Percentiles rank a stretch among this genome's conserved stretches.
Conservation (phyloP, 2,888 invertebrate genomes). For the Adineta ricciae region DNA sequence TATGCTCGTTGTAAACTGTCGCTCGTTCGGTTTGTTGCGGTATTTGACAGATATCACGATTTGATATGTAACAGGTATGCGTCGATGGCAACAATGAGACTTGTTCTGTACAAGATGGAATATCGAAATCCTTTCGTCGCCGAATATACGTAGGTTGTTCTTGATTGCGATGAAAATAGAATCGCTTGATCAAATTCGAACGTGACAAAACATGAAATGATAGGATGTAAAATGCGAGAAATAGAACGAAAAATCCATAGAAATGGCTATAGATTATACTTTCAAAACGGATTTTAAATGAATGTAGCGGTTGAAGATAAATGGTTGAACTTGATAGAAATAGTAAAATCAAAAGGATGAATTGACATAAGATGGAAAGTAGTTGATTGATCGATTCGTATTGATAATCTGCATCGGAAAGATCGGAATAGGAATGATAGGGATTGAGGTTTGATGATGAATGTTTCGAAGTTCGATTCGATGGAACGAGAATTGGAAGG, state of each 20-base stretch:
- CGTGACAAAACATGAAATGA: background rate
- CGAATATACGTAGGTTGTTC: background rate
- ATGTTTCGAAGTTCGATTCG: background rate
- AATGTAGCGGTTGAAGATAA: background rate
- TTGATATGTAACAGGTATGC: background rate
- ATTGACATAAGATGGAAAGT: background rate
- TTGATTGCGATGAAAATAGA: background rate
- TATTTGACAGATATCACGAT: background rate
- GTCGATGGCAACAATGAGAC: background rate
- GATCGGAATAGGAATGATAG: background rate
- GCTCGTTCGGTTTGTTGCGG: background rate
- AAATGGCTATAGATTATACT: background rate
- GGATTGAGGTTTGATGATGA: background rate
- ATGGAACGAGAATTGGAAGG: background rate
- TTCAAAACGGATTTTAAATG: background rate
- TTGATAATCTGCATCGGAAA: background rate
- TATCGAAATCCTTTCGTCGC: background rate
- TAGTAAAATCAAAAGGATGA: background rate
- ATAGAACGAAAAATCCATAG: slow-evolving; percentile 2
- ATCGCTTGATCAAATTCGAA: background rate
- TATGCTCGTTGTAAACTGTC: background rate
- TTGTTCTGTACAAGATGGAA: background rate
- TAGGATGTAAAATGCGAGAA: background rate
- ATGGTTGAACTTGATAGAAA: background rate
- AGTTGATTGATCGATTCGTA: background rate